Percentiles rank a stretch among this genome's conserved stretches.
Evolutionary conservation across 2,113 vertebrate genomes (phyloP).

Genomic region (Sigmodon hispidus): DNA sequence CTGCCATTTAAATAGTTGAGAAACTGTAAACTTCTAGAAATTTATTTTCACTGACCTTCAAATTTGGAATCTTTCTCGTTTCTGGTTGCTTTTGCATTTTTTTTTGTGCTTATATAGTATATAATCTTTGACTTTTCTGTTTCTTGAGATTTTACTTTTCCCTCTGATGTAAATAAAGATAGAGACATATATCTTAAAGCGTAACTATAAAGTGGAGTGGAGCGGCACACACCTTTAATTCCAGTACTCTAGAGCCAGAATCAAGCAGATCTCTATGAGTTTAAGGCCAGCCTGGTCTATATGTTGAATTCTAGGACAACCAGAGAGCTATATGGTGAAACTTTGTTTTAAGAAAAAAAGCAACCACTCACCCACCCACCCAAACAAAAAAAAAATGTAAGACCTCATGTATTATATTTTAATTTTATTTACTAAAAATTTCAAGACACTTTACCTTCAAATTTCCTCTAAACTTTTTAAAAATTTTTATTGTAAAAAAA

Average conservation of each 20-base stretch:
- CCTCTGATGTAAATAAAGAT: conserved; percentile 21
- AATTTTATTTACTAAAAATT: conserved; percentile 52
- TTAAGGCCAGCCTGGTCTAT: neutral
- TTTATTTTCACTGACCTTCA: conserved; percentile 37
- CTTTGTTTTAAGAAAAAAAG: neutral
- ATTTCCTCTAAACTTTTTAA: neutral
- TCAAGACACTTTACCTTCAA: neutral
- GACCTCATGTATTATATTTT: neutral
- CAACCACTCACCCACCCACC: neutral
- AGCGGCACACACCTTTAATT: neutral
- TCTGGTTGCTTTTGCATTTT: conserved; percentile 35
- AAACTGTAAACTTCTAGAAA: conserved; percentile 31
- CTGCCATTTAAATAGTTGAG: conserved; percentile 23
- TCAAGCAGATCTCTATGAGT: neutral
- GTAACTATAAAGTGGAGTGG: neutral
- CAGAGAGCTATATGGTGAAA: neutral
- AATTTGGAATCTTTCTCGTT: conserved; percentile 37
- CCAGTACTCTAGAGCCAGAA: neutral
- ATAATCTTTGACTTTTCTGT: conserved; percentile 56
- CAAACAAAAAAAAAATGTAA: conserved; percentile 1
- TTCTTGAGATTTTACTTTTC: neutral
- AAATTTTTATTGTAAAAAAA: conserved; percentile 34
- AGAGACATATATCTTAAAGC: neutral
- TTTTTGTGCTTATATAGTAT: conserved; percentile 45
- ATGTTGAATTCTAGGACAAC: neutral